Evolutionary conservation across 2,888 invertebrate genomes (phyloP).

Genomic region (Chrysomela aeneicollis): DNA sequence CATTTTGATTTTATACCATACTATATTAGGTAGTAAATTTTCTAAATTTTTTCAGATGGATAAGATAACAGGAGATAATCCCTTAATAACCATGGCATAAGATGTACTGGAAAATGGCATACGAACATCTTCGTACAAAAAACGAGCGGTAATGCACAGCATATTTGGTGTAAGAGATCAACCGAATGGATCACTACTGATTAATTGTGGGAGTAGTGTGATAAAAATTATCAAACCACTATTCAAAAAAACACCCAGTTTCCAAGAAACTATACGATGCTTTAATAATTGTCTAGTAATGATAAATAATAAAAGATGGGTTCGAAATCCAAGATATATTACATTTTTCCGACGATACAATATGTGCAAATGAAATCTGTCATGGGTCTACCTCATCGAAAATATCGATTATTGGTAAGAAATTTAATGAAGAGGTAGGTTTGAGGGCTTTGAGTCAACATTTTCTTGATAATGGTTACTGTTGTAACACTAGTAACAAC

Average conservation of each 20-base stretch:
- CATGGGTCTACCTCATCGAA: neutral
- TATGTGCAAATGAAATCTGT: neutral
- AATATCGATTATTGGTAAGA: neutral
- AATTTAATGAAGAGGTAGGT: no score
- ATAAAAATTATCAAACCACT: neutral
- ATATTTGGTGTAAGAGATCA: neutral
- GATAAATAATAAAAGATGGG: neutral
- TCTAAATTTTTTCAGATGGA: neutral
- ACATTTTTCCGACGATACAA: neutral
- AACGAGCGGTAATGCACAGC: neutral
- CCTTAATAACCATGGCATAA: neutral
- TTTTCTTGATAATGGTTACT: no score
- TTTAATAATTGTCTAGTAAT: neutral
- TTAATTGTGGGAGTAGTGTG: neutral
- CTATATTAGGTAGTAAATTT: neutral
- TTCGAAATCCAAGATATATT: neutral
- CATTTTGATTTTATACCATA: neutral
- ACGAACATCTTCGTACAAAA: slow-evolving; percentile 2
- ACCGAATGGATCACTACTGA: slow-evolving; percentile 1
- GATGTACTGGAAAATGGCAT: neutral
- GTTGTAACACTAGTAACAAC: no score
- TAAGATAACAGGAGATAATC: neutral
- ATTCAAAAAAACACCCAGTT: slow-evolving; percentile 1
- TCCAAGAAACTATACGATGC: neutral
- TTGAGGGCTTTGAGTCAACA: no score